Base-by-base conservation (phyloP, 2,888 invertebrate species). In the Hesperia comma region DNA sequence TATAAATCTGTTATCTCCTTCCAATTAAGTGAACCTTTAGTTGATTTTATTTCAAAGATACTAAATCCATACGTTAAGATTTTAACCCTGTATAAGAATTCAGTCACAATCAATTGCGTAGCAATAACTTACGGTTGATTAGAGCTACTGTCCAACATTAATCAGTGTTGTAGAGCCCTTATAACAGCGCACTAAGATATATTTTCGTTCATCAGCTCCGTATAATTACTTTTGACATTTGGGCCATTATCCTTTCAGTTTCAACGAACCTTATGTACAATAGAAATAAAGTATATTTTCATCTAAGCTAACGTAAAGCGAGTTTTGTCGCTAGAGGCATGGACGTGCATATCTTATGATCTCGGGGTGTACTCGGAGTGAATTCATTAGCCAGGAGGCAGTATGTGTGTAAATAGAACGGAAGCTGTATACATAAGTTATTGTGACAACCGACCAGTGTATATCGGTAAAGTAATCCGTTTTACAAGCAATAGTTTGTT, bases 321-420 rank as follows among this genome's bases (percentile, higher is more conserved):
- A 71, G 66, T 69, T 70, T 71, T 70, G 75, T 71, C 67, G 75
- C 78, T 71, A 68, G 71, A 74, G 81, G 81, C 84, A 83, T 83
- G 86, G 82, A 83, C 81, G 78, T 81, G 85, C 83, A 84, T 91
- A 91, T 91, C 89, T 85, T 85, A 85, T 75, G 84, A 91, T 89
- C 90, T 86, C 77, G 76, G 79, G 81, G 84, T 79, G 82, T 83
- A 82, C 79, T 79, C 78, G 77, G 76, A 79, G 85, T 88, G 90
- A 87, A 90, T 90, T 90, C 85, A 91, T 91, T 90, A 90, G 80
- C 77, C 71, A 72, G 74, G 73, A 73, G 75, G 76, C 76, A 82
- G 81, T 84, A 86, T 87, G 81, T 88, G 86, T 90, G 88, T 86
- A 89, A 90, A 86, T 87, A 81, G 90, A 90, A 90, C 91, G 91